These are phyloP conservation scores for Amiota mariae DNA, from an alignment of 2,888 invertebrate genomes.

Conservation along the genomic window DNA sequence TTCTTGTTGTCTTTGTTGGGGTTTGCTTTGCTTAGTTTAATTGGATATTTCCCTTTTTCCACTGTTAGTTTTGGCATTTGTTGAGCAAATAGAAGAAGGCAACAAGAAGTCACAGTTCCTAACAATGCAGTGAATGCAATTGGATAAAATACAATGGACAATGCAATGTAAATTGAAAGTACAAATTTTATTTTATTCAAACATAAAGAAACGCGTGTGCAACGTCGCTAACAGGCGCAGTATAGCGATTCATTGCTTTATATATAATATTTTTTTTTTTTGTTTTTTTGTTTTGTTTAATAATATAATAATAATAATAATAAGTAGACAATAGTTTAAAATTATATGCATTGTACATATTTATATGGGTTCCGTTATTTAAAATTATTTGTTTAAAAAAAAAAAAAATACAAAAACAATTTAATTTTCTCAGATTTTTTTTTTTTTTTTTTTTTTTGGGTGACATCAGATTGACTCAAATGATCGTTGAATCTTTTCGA, in stretches of 20 bases:
- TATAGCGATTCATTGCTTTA: too few relatives aligned
- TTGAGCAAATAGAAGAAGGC: neutral
- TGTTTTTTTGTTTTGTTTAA: slow-evolving; percentile 7
- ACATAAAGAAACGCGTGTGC: neutral
- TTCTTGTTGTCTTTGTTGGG: too few relatives aligned
- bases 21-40: neutral
- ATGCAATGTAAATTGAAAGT: too few relatives aligned
- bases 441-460: too few relatives aligned
- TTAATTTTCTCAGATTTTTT: too few relatives aligned
- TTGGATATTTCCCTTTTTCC: neutral
- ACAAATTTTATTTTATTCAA: neutral
- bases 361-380: slow-evolving; percentile 11
- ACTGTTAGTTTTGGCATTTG: neutral
- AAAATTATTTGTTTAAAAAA: slow-evolving; percentile 18
- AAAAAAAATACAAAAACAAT: slow-evolving; percentile 24
- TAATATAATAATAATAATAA: slow-evolving; percentile 8
- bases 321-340: slow-evolving; percentile 17
- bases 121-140: too few relatives aligned
- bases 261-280: slow-evolving; percentile 1
- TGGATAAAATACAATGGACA: too few relatives aligned
- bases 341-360: slow-evolving; percentile 26
- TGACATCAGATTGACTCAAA: neutral
- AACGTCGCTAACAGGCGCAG: too few relatives aligned
- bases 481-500: neutral
- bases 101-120: neutral